Percentiles rank a stretch among this genome's conserved stretches.
Evolutionary conservation across 2,797 vertebrate species (phyloP).

Genomic region (Smutsia gigantea): DNA sequence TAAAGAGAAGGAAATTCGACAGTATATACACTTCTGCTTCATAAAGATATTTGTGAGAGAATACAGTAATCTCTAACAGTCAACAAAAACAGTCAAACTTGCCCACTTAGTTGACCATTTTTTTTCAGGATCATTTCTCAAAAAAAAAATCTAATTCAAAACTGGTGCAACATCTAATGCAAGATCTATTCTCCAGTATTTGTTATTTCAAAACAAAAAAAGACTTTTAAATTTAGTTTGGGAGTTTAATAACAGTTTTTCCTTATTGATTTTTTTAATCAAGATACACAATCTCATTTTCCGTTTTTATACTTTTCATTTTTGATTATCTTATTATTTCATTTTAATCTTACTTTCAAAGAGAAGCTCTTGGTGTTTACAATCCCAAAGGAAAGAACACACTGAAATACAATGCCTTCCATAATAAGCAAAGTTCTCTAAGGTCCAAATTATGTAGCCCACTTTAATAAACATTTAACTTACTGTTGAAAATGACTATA

Average conservation of each 20-base stretch:
- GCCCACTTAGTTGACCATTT: not conserved
- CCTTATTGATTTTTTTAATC: slow-evolving; percentile 29
- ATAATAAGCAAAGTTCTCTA: slow-evolving; percentile 46
- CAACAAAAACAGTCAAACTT: slow-evolving; percentile 38
- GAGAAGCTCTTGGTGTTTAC: slow-evolving; percentile 44
- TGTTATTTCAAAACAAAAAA: not conserved
- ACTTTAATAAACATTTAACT: slow-evolving; percentile 27
- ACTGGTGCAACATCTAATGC: not conserved
- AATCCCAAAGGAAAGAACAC: slow-evolving; percentile 43
- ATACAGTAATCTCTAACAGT: not conserved
- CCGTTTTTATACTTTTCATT: slow-evolving; percentile 63
- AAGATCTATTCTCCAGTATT: not conserved
- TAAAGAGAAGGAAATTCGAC: not conserved
- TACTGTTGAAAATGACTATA: slow-evolving; percentile 21
- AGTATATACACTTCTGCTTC: not conserved
- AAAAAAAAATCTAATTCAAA: slow-evolving; percentile 62
- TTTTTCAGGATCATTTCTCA: slow-evolving; percentile 42
- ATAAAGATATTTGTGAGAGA: not conserved
- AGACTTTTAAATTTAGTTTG: slow-evolving; percentile 38
- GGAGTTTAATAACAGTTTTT: slow-evolving; percentile 40
- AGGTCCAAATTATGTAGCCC: slow-evolving; percentile 62
- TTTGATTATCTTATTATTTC: slow-evolving; percentile 49
- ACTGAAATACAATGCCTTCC: slow-evolving; percentile 58
- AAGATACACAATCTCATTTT: slow-evolving; percentile 41
- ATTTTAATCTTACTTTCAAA: slow-evolving; percentile 69